Evolutionary conservation across 2,797 vertebrate genomes (phyloP), one percentile per base, ranked within the genome.

Genomic region (Typhlichthys eigenmanni): DNA sequence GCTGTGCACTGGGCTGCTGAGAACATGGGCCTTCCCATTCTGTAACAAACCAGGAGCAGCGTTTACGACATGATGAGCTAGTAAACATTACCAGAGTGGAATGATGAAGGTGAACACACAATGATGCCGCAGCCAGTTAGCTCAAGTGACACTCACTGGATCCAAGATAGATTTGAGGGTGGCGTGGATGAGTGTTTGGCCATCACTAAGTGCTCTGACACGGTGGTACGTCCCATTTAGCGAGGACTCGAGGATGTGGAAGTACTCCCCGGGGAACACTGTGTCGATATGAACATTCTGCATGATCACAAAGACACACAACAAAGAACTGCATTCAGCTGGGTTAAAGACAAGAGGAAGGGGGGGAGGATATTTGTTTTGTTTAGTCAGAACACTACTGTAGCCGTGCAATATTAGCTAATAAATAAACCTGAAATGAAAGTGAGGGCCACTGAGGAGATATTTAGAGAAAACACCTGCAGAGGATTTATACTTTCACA

Each of bases 141-240:
- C 43, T 58, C 32, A 76, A 54, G 54, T 56, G 16, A 57, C 56
- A 86, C 83, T 87, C 70, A 95, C 96, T 89, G 93, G 89, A 87
- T 95, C 95, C n/a, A 96, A 91, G 7, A 98, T 88, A 6, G 94
- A 91, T 60, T 74, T 94, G 29, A 99, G 87, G 0, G 90, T 87
- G 1, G 93, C 96, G 47, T 92, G 85, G 34, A 99, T 93, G 45
- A 91, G 7, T 0, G 92, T 94, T 38, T 95, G 94, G 19, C 97
- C 96, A 0, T 88, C 90, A 80, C 89, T 94, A 5, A 93, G 71
- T 0, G 94, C 92, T 84, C 76, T 93, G 74, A 98, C 90, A 0
- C 80, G 87, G 72, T 98, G 94, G 70, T 96, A 92, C 0, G 97
- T 97, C 24, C 98, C 98, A 52, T 99, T 99, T 74, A 91, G 52